These are phyloP conservation scores for Meliscaeva auricollis DNA, from an alignment of 2,888 invertebrate genomes.

Conservation along the genomic window DNA sequence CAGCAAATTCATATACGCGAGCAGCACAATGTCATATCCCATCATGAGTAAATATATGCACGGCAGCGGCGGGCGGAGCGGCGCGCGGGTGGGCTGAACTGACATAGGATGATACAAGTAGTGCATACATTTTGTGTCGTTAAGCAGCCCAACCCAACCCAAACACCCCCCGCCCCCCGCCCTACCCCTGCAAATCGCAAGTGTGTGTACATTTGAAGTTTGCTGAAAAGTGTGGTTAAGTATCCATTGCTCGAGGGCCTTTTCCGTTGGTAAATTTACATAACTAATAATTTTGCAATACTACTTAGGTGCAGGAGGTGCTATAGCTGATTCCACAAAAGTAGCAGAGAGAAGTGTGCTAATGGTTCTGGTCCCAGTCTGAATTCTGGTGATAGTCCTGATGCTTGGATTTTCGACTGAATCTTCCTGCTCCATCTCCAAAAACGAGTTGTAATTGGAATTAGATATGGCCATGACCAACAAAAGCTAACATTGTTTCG, in stretches of 20 bases:
- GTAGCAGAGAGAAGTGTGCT: slow-evolving; percentile 20
- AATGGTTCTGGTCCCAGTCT: background rate
- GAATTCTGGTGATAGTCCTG: background rate
- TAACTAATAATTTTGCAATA: slow-evolving; percentile 75
- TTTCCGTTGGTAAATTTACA: slow-evolving; percentile 72
- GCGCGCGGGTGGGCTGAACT: slow-evolving; percentile 8
- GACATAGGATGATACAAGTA: slow-evolving; percentile 48
- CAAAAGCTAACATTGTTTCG: slow-evolving; percentile 45
- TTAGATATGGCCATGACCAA: slow-evolving; percentile 24
- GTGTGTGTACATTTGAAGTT: slow-evolving; percentile 72
- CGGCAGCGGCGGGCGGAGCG: background rate
- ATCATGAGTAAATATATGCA: slow-evolving; percentile 62
- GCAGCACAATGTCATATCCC: slow-evolving; percentile 58
- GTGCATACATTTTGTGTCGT: slow-evolving; percentile 37
- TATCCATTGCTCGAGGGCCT: slow-evolving; percentile 74
- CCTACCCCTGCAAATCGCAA: slow-evolving; percentile 39
- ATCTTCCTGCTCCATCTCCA: background rate
- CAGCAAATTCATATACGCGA: slow-evolving; percentile 19
- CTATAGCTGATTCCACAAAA: background rate
- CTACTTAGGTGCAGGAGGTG: slow-evolving; percentile 53
- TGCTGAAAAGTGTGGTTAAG: slow-evolving; percentile 76
- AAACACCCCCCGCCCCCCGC: background rate
- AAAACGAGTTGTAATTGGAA: slow-evolving; percentile 54
- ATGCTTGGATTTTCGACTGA: background rate
- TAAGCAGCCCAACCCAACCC: background rate